Evolutionary conservation across 2,113 vertebrate genomes (phyloP), one percentile per base, ranked within the genome.

Genomic region (Illadopsis cleaveri): DNA sequence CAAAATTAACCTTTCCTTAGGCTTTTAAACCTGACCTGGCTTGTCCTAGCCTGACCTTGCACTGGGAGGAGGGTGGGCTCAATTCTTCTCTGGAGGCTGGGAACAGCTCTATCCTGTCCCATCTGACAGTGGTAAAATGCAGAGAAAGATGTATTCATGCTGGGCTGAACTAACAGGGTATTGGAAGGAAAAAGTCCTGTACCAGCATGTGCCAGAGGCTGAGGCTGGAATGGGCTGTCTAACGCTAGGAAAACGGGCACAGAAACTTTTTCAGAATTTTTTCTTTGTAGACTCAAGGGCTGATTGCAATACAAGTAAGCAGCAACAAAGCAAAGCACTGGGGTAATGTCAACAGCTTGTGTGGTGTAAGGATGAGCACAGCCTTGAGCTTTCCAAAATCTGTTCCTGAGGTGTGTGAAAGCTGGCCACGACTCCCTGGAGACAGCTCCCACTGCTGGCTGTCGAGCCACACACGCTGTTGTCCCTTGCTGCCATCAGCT

Each of bases 71-170:
- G 71, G 40, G 40, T 71, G 60, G 45, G 58, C 70, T 77, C 37
- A 30, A 18, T 24, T 42, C 48, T 85, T 44, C 37, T 69, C 28
- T 35, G 31, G 57, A 61, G 13, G 20, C 20, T 50, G 18, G 25
- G 50, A 47, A 33, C 10, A 66, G 51, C 51, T 73, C 28, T 73
- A 56, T 62, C 14, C 17, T 15, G 9, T 53, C 25, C 9, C 4
- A 25, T 69, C 14, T 0, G 0, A 13, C 3, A 27, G 25, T 2
- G 30, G 9, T 2, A 21, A 21, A 0, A 0, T 31, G 47, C 10
- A 62, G 54, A 50, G 31, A 4, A 77, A 50, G 38, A 11, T 31
- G 31, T 16, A 11, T 50, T 76, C 4, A 4, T 81, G 37, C n/a
- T 72, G 40, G 11, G 15, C 28, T 56, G 38, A 70, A 47, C 10